Evolutionary conservation across 2,797 vertebrate species (phyloP).

Genomic region (Peromyscus melanophrys): DNA sequence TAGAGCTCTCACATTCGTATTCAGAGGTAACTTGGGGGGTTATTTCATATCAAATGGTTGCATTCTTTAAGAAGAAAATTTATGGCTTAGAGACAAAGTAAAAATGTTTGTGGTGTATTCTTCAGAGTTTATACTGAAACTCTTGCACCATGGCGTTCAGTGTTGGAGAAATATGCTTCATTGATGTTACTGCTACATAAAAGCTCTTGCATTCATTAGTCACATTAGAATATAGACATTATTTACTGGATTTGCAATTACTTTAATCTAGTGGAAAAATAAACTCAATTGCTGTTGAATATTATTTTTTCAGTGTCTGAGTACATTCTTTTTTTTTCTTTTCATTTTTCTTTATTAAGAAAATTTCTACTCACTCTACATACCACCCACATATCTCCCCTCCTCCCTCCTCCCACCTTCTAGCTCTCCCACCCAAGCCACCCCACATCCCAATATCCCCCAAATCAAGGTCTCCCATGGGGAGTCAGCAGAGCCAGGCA

Average conservation of each 20-base stretch:
- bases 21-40: not conserved
- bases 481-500: too few relatives aligned
- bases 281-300: not conserved
- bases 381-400: too few relatives aligned
- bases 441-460: too few relatives aligned
- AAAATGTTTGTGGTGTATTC: not conserved
- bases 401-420: too few relatives aligned
- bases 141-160: not conserved
- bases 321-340: too few relatives aligned
- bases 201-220: not conserved
- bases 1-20: not conserved
- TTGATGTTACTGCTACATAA: conserved; percentile 25
- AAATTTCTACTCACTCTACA: too few relatives aligned
- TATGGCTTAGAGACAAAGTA: not conserved
- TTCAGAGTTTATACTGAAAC: conserved; percentile 24
- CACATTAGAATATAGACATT: not conserved
- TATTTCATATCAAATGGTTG: not conserved
- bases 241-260: not conserved
- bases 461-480: too few relatives aligned
- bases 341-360: too few relatives aligned
- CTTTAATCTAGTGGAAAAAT: conserved; percentile 12
- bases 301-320: too few relatives aligned
- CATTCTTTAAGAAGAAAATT: conserved; percentile 19
- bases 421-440: too few relatives aligned
- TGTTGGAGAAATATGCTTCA: not conserved